These are phyloP conservation scores for Aldrovandia affinis DNA, from an alignment of 2,797 vertebrate genomes.

Conservation along the genomic window DNA sequence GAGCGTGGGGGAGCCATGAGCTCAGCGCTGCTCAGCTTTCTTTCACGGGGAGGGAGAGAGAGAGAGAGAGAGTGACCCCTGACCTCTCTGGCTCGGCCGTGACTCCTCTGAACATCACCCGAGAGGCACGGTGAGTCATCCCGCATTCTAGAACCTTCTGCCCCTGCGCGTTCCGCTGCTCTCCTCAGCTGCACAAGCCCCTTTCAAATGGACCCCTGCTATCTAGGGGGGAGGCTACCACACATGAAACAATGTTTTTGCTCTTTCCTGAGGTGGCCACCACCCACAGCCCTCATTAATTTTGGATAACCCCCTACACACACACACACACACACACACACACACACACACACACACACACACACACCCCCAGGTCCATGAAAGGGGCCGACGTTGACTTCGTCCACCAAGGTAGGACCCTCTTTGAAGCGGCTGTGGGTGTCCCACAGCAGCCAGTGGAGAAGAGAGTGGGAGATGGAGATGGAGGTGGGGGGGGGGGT, in stretches of 20 bases:
- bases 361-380: slow-evolving; percentile 23
- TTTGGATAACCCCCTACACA: slow-evolving; percentile 48
- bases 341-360: slow-evolving; percentile 35
- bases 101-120: background rate
- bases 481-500: background rate
- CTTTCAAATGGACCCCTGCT: background rate
- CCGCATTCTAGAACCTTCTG: background rate
- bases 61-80: background rate
- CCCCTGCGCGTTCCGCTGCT: background rate
- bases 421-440: slow-evolving; percentile 29
- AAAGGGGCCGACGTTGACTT: slow-evolving; percentile 46
- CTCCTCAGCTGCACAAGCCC: background rate
- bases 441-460: slow-evolving; percentile 23
- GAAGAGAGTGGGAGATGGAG: slow-evolving; percentile 10
- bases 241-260: slow-evolving; percentile 36
- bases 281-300: slow-evolving; percentile 54
- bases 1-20: too few species aligned
- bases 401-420: slow-evolving; percentile 40
- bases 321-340: slow-evolving; percentile 36
- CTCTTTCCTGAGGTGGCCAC: slow-evolving; percentile 59
- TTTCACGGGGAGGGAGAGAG: background rate
- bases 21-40: background rate
- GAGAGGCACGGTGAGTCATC: background rate
- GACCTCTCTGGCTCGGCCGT: background rate
- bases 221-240: slow-evolving; percentile 26